phyloP scores from a whole-genome alignment of 2,113 vertebrate species.

The Podocnemis expansa region DNA sequence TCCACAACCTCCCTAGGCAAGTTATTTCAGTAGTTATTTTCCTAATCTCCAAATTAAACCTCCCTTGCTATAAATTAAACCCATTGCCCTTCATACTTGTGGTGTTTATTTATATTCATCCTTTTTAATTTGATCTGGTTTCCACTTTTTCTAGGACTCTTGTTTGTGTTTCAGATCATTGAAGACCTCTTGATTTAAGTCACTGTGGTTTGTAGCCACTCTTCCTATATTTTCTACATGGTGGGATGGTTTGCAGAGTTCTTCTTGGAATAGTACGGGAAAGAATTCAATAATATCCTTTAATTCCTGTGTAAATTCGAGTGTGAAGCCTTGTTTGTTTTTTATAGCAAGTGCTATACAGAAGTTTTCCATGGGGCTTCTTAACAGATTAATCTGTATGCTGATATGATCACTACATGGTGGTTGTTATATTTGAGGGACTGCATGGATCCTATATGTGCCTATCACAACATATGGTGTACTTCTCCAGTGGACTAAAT shows the following conservation, averaged over 20 bases:
- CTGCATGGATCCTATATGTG: neutral
- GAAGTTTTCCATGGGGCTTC: neutral
- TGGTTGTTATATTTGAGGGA: neutral
- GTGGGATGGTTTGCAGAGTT: neutral
- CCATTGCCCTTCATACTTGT: too few species aligned
- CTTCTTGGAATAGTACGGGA: neutral
- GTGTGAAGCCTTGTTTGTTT: neutral
- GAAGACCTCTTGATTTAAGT: too few species aligned
- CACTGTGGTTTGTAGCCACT: too few species aligned
- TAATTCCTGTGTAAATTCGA: neutral
- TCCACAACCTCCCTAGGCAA: too few species aligned
- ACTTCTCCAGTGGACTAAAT: neutral
- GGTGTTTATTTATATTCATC: too few species aligned
- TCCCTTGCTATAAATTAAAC: too few species aligned
- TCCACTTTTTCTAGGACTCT: too few species aligned
- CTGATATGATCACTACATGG: neutral
- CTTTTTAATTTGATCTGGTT: too few species aligned
- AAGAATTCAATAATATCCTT: neutral
- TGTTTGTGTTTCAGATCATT: too few species aligned
- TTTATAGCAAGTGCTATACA: neutral
- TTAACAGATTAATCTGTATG: neutral
- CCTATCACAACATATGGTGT: neutral
- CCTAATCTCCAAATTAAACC: too few species aligned
- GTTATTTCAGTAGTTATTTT: too few species aligned
- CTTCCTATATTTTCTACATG: too few species aligned